These are phyloP conservation scores for Oceanodroma tethys DNA, from an alignment of 2,113 vertebrate genomes.

Conservation along the genomic window DNA sequence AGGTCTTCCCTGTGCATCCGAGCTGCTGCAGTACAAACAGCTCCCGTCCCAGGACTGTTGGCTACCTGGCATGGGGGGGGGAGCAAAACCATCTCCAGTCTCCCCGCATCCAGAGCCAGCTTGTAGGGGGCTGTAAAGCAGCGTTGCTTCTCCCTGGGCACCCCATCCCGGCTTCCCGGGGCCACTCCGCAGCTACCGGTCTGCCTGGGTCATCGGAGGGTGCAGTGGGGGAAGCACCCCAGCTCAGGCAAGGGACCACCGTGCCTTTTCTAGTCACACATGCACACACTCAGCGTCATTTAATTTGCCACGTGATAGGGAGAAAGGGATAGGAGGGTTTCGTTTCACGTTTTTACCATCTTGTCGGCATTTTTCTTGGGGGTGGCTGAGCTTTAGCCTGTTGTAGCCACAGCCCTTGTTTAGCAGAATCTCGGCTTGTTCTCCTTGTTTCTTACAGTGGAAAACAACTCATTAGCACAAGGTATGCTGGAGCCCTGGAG, in stretches of 20 bases:
- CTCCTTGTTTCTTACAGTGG: background rate
- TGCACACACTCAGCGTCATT: accelerated
- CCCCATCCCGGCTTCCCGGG: background rate
- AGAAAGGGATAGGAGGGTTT: background rate
- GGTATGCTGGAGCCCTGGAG: background rate
- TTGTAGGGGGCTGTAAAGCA: accelerated
- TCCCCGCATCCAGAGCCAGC: background rate
- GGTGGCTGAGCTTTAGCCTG: background rate
- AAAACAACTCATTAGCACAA: conserved; percentile 60
- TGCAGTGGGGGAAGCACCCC: background rate
- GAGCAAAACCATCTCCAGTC: background rate
- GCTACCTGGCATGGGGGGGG: background rate
- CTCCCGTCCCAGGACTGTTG: background rate
- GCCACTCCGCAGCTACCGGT: accelerated
- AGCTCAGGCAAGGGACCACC: accelerated
- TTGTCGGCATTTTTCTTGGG: background rate
- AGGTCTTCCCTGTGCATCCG: background rate
- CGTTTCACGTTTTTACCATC: background rate
- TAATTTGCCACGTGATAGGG: background rate
- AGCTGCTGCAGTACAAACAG: background rate
- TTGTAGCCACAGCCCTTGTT: conserved; percentile 4
- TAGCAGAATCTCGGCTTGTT: background rate
- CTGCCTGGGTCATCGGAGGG: background rate
- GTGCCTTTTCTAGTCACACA: background rate
- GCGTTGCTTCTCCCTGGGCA: background rate